Evolutionary conservation across 1,140 invertebrate species (phyloP), one percentile per base, ranked within the genome.

Genomic region (Drosophila pectinifera): DNA sequence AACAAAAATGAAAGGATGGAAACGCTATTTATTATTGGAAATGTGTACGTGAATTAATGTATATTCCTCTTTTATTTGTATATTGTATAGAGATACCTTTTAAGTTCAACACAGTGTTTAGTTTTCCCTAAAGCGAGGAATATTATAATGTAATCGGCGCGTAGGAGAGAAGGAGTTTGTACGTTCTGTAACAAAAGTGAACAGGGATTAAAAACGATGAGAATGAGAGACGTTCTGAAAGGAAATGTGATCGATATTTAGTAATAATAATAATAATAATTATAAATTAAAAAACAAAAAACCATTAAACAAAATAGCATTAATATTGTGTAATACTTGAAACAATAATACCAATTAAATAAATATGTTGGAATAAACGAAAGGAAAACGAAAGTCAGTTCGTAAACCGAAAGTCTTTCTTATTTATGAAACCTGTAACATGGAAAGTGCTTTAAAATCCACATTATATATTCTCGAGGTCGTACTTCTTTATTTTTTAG

Each of bases 211-310:
- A 54, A 55, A 65, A 70, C 56, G 42, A 68, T 53, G 73, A 77
- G 76, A 78, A 61, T 45, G 62, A 75, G 69, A 89, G 86, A 89
- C 68, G 80, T 89, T 89, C 68, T 86, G 56, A 80, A 89, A 85
- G 80, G 83, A 91, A 89, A 91, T 91, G 88, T 91, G 88, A 91
- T 91, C 89, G 89, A 91, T 91, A 91, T 84, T 84, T 89, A 91
- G 77, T 77, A 84, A 83, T 80, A 85, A 78, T 31, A 70, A 65
- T 65, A 34, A 53, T 36, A 51, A 36, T 53, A 53, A 75, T 59
- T 70, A 81, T 75, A 78, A 80, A 84, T 34, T 72, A 82, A 82
- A 70, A 54, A 64, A 78, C 62, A 39, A 67, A 84, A 78, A 67
- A 54, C 43, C 14, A 51, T 57, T 86, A 78, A 78, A 62, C 31